Percentiles rank a stretch among this genome's conserved stretches.
Conservation (phyloP, 2,113 vertebrate species). For the Alces alces region DNA sequence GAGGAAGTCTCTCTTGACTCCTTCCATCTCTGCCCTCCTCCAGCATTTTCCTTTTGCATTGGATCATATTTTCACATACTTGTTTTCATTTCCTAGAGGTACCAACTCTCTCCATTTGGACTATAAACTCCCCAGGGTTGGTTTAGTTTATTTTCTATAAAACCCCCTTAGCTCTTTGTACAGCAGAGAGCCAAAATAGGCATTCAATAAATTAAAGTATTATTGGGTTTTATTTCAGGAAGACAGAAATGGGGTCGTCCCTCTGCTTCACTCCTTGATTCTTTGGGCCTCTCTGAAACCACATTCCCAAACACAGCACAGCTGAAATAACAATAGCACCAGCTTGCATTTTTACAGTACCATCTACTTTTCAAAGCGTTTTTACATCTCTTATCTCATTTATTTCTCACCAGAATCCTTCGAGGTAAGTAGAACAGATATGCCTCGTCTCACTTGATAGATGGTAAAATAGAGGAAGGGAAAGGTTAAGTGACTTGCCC, state of each 20-base stretch:
- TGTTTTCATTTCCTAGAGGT: neutral
- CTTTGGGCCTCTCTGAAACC: neutral
- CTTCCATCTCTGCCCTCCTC: neutral
- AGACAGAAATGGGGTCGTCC: neutral
- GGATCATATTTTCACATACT: neutral
- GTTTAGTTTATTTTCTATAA: slow-evolving; percentile 16
- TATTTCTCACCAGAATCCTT: slow-evolving; percentile 53
- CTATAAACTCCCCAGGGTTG: neutral
- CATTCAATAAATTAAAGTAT: slow-evolving; percentile 44
- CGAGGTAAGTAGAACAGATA: slow-evolving; percentile 60
- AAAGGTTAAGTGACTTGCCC: slow-evolving; percentile 70
- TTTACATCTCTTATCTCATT: slow-evolving; percentile 65
- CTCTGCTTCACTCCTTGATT: neutral
- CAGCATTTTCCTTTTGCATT: neutral
- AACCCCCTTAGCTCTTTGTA: neutral
- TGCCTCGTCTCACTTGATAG: slow-evolving; percentile 56
- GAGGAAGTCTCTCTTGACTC: neutral
- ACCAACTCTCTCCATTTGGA: neutral
- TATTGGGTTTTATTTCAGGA: slow-evolving; percentile 21
- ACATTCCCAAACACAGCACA: slow-evolving; percentile 33
- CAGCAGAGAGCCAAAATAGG: neutral
- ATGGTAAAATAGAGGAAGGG: slow-evolving; percentile 64
- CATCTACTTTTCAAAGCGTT: slow-evolving; percentile 44
- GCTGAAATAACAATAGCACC: slow-evolving; percentile 61
- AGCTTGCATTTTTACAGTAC: slow-evolving; percentile 16